Base-by-base conservation (phyloP, 2,888 invertebrate species). In the Lasius platythorax region DNA sequence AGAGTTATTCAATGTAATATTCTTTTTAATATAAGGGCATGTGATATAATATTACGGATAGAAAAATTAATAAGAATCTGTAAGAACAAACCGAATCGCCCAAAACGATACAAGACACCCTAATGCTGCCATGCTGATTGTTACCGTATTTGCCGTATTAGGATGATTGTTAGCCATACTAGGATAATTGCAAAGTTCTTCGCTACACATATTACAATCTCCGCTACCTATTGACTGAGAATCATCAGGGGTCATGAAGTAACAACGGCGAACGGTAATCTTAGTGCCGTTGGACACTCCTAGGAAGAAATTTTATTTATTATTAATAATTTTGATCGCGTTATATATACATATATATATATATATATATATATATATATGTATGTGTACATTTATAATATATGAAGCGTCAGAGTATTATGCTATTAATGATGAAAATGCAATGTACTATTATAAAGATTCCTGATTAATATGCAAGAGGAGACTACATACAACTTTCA, bases 131-230 rank as follows among this genome's bases (percentile, higher is more conserved):
- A n/a, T 40, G 28, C 40, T 67, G 56, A 78, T 9, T 40, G 40
- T 56, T 56, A 40, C 6, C 3, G n/a, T 15, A 56, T 28, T 56
- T 56, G 30, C 6, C 3, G n/a, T 15, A 56, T 28, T 78, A 23
- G 23, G 0, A 23, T 23, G 23, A 23, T 23, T 23, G 23, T 23
- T 23, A 56, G 66, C 76, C 56, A 15, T 40, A 56, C 23, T 0
- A 23, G 23, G 23, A 23, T 23, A 23, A 23, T 87, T 87, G n/a
- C 87, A 87, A 0, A 0, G 0, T 0, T 78, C 70, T 1, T 0
- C 0, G 0, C 3, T 0, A n/a, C 87, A 87, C 18, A 50, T 2
- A n/a, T 0, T 2, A 50, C 50, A 50, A 50, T 0, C 4, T 46
- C 4, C 15, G 5, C 1, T 46, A 1, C 15, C 50, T n/a, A 50